phyloP scores from a whole-genome alignment of 2,888 invertebrate species.

The Chaitophorus viminalis region DNA sequence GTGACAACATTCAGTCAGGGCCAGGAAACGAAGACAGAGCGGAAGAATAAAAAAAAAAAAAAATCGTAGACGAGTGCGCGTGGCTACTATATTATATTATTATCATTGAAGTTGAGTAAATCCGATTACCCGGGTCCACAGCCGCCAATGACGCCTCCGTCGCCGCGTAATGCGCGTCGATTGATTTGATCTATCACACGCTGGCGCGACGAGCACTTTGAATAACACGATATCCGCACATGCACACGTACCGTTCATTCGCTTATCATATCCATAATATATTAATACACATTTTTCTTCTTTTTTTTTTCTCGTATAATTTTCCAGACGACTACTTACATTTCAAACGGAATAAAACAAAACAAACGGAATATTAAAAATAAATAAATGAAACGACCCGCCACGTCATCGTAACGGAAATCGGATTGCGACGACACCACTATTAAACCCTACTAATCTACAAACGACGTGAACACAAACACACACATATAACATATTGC shows the following conservation, averaged over 20 bases:
- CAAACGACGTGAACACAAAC: not conserved
- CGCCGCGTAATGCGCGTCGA: constrained; percentile 39
- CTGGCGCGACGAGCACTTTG: constrained; percentile 32
- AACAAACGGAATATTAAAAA: constrained; percentile 1
- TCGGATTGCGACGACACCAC: not conserved
- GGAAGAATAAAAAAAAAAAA: not conserved
- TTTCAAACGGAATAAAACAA: constrained; percentile 41
- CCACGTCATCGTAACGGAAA: not conserved
- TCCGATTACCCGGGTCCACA: constrained; percentile 6
- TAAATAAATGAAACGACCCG: not conserved
- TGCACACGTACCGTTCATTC: not conserved
- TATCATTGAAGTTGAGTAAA: not conserved
- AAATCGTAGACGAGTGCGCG: not conserved
- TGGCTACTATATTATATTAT: not conserved
- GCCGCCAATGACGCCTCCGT: not conserved
- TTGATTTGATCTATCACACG: constrained; percentile 43
- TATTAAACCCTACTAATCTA: not conserved
- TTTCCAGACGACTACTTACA: constrained; percentile 39
- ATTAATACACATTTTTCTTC: not conserved
- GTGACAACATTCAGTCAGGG: not conserved
- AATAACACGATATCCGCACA: constrained; percentile 46
- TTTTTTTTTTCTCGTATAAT: constrained; percentile 10
- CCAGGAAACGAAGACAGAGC: not conserved
- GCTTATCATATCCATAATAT: no score
- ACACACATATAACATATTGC: not conserved